Base-by-base conservation (phyloP, 2,113 vertebrate genomes). In the Actinemys pallida region DNA sequence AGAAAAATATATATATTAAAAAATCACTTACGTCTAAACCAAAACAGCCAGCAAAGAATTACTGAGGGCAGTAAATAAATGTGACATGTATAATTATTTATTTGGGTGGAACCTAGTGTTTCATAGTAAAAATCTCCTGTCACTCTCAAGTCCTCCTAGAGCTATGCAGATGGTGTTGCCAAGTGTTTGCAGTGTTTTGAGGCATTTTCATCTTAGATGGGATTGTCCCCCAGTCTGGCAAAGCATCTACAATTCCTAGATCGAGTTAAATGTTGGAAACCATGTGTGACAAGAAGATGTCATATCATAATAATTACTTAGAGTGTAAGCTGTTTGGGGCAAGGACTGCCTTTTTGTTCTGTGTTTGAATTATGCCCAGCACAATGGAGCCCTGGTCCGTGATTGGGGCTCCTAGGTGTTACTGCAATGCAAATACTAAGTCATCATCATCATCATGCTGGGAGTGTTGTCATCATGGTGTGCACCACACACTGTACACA, bases 11-110 rank as follows among this genome's bases (percentile, higher is more conserved):
- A 95, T 65, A 85, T 94, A 76, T 93, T 83, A 81, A 83, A 92
- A 95, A 94, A 91, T 95, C 93, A 81, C 93, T 95, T 85, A 84
- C 0, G 42, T 72, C 95, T 83, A 80, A 94, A 94, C 59, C n/a
- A 10, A 89, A 96, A 56, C 31, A 86, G 80, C 92, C 80, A 81
- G 89, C 27, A 47, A 81, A 87, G 93, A 95, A 57, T 93, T 89
- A 95, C 75, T 92, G 59, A 50, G 22, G 81, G 89, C 87, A 90
- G 90, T 96, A 95, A 97, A 92, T 95, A 95, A 81, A 79, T 3
- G 45, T 83, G 95, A 89, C 91, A 88, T 0, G 10, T 85, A n/a
- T 86, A 50, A 83, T 95, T 86, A 93, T 90, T 92, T 93, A 81
- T 72, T 84, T 50, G 82, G 45, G 19, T 78, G 84, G 83, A 87